Evolutionary conservation across 2,888 invertebrate species (phyloP).

Genomic region (Tetragonisca angustula): DNA sequence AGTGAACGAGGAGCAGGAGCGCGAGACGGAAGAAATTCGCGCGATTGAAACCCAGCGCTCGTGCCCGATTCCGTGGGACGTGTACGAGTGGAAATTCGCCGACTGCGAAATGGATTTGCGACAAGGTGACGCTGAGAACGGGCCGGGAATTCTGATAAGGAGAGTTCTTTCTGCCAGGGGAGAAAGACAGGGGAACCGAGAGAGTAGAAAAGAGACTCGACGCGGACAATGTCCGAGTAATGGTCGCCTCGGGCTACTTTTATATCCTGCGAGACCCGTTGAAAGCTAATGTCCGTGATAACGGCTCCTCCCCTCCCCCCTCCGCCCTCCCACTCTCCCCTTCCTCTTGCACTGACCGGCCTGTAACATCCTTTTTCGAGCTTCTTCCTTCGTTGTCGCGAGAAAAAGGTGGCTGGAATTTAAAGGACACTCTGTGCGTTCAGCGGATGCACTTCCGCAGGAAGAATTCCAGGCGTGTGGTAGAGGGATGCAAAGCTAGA

Average conservation of each 20-base stretch:
- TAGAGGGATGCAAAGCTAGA: no score
- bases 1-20: constrained; percentile 47
- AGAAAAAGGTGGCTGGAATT: constrained; percentile 38
- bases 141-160: constrained; percentile 81
- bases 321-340: no score
- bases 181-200: constrained; percentile 51
- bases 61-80: constrained; percentile 74
- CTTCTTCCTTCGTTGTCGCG: constrained; percentile 38
- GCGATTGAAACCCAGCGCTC: constrained; percentile 75
- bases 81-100: constrained; percentile 77
- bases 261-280: constrained; percentile 78
- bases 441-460: constrained; percentile 46
- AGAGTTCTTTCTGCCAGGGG: constrained; percentile 41
- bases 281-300: constrained; percentile 82
- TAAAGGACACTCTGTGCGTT: constrained; percentile 21
- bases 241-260: constrained; percentile 82
- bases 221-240: constrained; percentile 83
- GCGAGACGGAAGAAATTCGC: constrained; percentile 66
- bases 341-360: constrained; percentile 42
- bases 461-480: neutral
- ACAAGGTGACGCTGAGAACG: constrained; percentile 80
- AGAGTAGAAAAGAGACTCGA: constrained; percentile 69
- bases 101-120: constrained; percentile 82
- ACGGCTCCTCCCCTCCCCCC: constrained; percentile 66
- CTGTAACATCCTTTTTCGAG: constrained; percentile 58